phyloP scores from a whole-genome alignment of 1,140 invertebrate species.

The Euwallacea fornicatus region DNA sequence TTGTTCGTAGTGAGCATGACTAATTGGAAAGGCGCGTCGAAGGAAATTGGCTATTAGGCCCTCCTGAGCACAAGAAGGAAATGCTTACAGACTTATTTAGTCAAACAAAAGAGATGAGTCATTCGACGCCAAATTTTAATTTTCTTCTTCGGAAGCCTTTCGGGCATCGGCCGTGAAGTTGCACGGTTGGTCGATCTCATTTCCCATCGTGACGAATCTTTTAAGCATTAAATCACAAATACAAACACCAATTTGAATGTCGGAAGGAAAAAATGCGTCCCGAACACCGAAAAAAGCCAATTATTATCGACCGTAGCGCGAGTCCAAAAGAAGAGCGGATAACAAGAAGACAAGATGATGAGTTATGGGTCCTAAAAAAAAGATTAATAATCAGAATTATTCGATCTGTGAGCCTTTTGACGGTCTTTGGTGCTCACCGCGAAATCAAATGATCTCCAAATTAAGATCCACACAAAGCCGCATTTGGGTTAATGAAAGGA shows the following conservation, averaged over 20 bases:
- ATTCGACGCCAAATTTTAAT: neutral
- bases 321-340: conserved; percentile 3
- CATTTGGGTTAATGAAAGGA: too few relatives aligned
- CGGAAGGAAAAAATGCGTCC: conserved; percentile 11
- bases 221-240: conserved; percentile 28
- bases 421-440: too few relatives aligned
- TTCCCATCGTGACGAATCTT: conserved; percentile 32
- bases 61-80: neutral
- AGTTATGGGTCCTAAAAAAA: neutral
- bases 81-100: neutral
- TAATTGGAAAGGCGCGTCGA: neutral
- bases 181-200: conserved; percentile 19
- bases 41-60: conserved; percentile 1
- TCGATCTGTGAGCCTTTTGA: too few relatives aligned
- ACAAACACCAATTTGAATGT: conserved; percentile 32
- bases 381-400: neutral
- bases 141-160: conserved; percentile 17
- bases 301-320: conserved; percentile 17
- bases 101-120: neutral
- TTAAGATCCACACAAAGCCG: too few relatives aligned
- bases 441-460: too few relatives aligned
- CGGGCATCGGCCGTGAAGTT: conserved; percentile 18
- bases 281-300: conserved; percentile 18
- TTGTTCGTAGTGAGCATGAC: neutral
- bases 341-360: neutral